A percentile compares a stretch with the other conserved stretches of the same genome.
Evolutionary conservation across 2,888 invertebrate genomes (phyloP).

Genomic region (Chironomus riparius): DNA sequence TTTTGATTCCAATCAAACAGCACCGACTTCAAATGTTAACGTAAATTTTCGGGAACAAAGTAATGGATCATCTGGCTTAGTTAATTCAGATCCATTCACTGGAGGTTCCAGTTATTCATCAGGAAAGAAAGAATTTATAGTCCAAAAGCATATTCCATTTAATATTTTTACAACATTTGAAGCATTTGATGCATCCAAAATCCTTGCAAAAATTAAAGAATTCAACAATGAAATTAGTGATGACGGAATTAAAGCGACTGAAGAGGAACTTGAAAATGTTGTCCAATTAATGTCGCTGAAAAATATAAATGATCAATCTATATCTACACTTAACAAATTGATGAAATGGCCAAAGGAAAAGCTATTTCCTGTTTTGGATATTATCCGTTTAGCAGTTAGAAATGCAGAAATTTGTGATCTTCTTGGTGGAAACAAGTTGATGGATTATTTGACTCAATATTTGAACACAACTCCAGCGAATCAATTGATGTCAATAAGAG

Average conservation of each 20-base stretch:
- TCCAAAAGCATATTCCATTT: constrained; percentile 40
- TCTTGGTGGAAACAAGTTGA: constrained; percentile 44
- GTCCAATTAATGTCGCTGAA: constrained; percentile 47
- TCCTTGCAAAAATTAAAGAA: constrained; percentile 63
- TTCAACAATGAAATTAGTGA: constrained; percentile 57
- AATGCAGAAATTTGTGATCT: constrained; percentile 52
- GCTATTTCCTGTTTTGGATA: constrained; percentile 82
- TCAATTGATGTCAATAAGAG: constrained; percentile 67
- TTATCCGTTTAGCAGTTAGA: constrained; percentile 73
- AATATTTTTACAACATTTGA: constrained; percentile 59
- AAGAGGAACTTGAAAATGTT: constrained; percentile 51
- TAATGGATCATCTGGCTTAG: constrained; percentile 34
- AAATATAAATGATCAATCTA: constrained; percentile 44
- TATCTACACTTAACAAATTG: constrained; percentile 47
- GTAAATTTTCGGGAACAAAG: constrained; percentile 32
- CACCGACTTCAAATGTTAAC: neutral
- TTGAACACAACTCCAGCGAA: constrained; percentile 51
- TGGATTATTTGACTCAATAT: constrained; percentile 40
- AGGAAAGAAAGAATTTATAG: constrained; percentile 25
- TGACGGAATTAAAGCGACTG: constrained; percentile 45
- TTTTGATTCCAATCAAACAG: neutral
- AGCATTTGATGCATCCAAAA: constrained; percentile 63
- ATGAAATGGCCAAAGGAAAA: constrained; percentile 68
- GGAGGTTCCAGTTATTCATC: constrained; percentile 60
- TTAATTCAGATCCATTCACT: constrained; percentile 57